Evolutionary conservation across 2,797 vertebrate genomes (phyloP).

Genomic region (Oreonectes daqikongensis): DNA sequence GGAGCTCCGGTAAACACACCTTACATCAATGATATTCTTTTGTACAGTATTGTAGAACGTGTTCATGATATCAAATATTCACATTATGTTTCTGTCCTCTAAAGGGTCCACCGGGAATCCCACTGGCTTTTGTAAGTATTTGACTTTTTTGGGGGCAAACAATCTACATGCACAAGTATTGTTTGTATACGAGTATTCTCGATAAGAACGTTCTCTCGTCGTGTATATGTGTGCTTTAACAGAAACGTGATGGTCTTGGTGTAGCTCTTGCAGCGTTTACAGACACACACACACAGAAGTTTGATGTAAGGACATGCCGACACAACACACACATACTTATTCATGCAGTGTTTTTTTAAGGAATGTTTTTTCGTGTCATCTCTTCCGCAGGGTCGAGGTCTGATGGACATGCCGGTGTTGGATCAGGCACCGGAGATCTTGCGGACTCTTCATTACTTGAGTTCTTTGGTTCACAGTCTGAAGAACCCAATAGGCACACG

Average conservation of each 20-base stretch:
- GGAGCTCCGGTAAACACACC: constrained; percentile 83
- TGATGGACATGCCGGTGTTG: constrained; percentile 84
- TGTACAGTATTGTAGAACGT: neutral
- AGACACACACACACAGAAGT: constrained; percentile 77
- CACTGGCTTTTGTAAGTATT: constrained; percentile 85
- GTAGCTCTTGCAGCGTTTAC: constrained; percentile 76
- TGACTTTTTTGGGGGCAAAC: neutral
- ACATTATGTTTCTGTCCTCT: constrained; percentile 53
- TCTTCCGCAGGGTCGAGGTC: constrained; percentile 76
- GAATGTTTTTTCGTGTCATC: neutral
- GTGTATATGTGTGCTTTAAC: constrained; percentile 26
- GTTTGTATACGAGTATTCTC: neutral
- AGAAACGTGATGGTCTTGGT: constrained; percentile 83
- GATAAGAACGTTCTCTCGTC: neutral
- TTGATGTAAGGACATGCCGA: constrained; percentile 76
- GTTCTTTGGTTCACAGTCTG: constrained; percentile 96
- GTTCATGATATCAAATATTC: neutral
- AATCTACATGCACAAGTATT: neutral
- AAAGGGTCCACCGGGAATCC: constrained; percentile 82
- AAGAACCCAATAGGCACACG: constrained; percentile 94
- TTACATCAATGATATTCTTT: neutral
- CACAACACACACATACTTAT: neutral
- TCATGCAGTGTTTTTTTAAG: neutral
- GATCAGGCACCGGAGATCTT: constrained; percentile 95
- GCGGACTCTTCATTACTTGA: constrained; percentile 99